Evolutionary conservation across 2,797 vertebrate species (phyloP).

Genomic region (Emydoidea blandingii): DNA sequence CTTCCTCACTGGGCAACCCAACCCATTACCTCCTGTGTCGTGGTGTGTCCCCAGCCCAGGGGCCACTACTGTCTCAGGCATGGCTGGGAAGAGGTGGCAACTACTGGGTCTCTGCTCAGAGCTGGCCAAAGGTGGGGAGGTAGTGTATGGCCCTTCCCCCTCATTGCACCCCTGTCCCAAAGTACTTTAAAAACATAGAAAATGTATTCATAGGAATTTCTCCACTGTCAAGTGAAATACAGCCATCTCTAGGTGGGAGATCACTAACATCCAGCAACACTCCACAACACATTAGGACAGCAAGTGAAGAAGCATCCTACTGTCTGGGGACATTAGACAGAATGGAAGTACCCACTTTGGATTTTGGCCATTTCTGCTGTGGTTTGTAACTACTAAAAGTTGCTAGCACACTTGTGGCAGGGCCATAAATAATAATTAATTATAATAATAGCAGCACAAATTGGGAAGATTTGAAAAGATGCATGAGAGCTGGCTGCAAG

Average conservation of each 20-base stretch:
- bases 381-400: not conserved
- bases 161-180: not conserved
- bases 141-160: not conserved
- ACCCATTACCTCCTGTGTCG: not conserved
- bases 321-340: not conserved
- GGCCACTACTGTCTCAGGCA: not conserved
- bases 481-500: slow-evolving; percentile 43
- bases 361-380: not conserved
- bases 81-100: not conserved
- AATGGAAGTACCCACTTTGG: not conserved
- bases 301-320: not conserved
- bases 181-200: not conserved
- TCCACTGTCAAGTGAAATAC: not conserved
- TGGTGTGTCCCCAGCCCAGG: not conserved
- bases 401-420: not conserved
- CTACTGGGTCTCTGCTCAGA: not conserved
- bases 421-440: slow-evolving; percentile 27
- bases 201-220: not conserved
- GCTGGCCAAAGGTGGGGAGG: not conserved
- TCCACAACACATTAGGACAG: not conserved
- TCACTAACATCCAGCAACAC: not conserved
- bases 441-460: slow-evolving; percentile 35
- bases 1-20: not conserved
- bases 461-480: not conserved
- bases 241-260: not conserved